Evolutionary conservation across 2,113 vertebrate species (phyloP), one percentile per base, ranked within the genome.

Genomic region (Hydrolagus affinis): DNA sequence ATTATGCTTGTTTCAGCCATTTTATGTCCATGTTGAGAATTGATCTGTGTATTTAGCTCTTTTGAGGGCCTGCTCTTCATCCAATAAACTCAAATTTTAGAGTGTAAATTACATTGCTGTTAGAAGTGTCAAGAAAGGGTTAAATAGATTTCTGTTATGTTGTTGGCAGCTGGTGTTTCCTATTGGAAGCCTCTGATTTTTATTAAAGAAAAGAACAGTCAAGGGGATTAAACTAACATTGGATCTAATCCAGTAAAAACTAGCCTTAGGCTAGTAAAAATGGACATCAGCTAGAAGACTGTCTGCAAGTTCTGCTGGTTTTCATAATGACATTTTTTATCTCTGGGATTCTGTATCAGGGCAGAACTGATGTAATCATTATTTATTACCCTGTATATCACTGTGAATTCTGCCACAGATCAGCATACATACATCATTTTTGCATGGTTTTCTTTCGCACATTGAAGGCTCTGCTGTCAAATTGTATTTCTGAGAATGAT

Each of bases 101-200:
- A 6, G 25, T 62, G 23, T 80, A 15, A 80, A 80, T 80, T 15
- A 15, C 59, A 64, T 25, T 91, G 91, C 93, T 93, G 90, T 94
- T 90, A 92, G 89, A 94, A 94, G 93, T 93, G 94, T 93, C 93
- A 94, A 60, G 62, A 32, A 72, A 85, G 19, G 32, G 60, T 64
- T 64, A 85, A 72, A 85, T 60, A 68, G 59, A 86, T 85, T 93
- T 66, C 2, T 30, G 66, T 66, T 66, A 68, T 83, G 78, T 17
- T 66, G 78, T 83, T 83, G 78, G 78, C 62, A 83, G 78, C 60
- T 66, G 60, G 77, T 62, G 77, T 28, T 30, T 14, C 8, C 72
- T 57, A 56, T 56, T 15, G n/a, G 19, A 75, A 44, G 56, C 56
- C 32, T 56, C 73, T 75, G 73, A 75, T 44, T 44, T 44, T 44